phyloP scores from a whole-genome alignment of 2,888 invertebrate genomes.

The Agrochola circellaris region DNA sequence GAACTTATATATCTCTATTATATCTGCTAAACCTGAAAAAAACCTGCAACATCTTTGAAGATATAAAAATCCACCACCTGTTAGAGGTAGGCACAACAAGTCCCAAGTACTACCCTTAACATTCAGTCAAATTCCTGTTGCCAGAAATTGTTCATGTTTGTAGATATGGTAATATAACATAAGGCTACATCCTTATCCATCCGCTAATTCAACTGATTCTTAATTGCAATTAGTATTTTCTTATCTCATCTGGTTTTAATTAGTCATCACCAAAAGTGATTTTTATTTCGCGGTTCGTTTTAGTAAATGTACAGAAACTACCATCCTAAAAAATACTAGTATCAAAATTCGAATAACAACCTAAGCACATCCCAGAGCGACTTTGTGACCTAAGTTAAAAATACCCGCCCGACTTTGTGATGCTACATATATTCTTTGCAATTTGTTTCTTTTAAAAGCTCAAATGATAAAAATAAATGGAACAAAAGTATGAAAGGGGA shows the following conservation, averaged over 20 bases:
- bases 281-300: not conserved
- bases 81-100: not conserved
- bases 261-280: not conserved
- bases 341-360: conserved; percentile 20
- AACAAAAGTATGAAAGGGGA: conserved; percentile 87
- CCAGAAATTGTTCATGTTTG: not conserved
- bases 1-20: no score
- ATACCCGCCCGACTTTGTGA: conserved; percentile 67
- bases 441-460: conserved; percentile 78
- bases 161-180: not conserved
- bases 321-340: not conserved
- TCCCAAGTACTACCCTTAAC: not conserved
- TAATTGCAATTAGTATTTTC: not conserved
- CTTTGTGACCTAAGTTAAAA: conserved; percentile 57
- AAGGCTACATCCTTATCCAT: not conserved
- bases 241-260: not conserved
- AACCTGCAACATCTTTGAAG: not conserved
- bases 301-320: conserved; percentile 5
- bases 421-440: conserved; percentile 76
- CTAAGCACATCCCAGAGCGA: conserved; percentile 31
- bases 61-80: not conserved
- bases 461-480: conserved; percentile 85
- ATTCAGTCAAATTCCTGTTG: not conserved
- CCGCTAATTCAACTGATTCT: not conserved
- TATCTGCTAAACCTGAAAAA: not conserved